A percentile compares a stretch with the other conserved stretches of the same genome.
These are phyloP conservation scores for Anoplophora glabripennis DNA, from an alignment of 1,140 invertebrate species.

Conservation along the genomic window DNA sequence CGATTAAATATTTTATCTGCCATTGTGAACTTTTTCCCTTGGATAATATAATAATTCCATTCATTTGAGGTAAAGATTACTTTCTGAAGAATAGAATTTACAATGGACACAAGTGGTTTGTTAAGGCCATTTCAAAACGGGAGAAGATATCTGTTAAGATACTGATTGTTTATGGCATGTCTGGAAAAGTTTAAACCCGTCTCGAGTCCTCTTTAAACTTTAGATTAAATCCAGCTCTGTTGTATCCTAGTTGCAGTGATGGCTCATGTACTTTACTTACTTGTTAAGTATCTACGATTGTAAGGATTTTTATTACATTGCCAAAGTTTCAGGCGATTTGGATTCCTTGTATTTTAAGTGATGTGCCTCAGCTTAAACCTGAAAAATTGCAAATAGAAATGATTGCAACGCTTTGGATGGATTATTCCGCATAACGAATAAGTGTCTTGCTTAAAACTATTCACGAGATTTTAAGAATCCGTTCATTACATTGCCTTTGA, in stretches of 20 bases:
- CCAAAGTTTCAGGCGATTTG: neutral
- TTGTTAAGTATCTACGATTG: conserved; percentile 13
- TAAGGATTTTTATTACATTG: neutral
- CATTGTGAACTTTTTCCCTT: neutral
- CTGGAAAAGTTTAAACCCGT: conserved; percentile 10
- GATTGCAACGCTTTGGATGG: too few species aligned
- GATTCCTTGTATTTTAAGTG: too few species aligned
- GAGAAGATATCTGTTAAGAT: conserved; percentile 13
- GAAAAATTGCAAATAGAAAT: too few species aligned
- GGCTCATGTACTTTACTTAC: conserved; percentile 6
- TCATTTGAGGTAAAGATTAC: neutral
- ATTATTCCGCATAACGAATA: too few species aligned
- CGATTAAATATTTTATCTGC: conserved; percentile 6
- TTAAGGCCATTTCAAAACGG: neutral
- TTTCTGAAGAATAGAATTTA: neutral
- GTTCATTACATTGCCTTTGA: too few species aligned
- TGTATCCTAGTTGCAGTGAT: neutral
- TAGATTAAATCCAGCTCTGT: conserved; percentile 11
- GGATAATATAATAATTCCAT: neutral
- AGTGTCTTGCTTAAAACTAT: too few species aligned
- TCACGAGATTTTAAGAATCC: too few species aligned
- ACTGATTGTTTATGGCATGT: conserved; percentile 21
- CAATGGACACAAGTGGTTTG: conserved; percentile 12
- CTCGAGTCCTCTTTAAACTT: conserved; percentile 15
- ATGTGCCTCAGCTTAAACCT: too few species aligned